Base-by-base conservation (phyloP, 2,888 invertebrate genomes). In the Clepsis dumicolana region DNA sequence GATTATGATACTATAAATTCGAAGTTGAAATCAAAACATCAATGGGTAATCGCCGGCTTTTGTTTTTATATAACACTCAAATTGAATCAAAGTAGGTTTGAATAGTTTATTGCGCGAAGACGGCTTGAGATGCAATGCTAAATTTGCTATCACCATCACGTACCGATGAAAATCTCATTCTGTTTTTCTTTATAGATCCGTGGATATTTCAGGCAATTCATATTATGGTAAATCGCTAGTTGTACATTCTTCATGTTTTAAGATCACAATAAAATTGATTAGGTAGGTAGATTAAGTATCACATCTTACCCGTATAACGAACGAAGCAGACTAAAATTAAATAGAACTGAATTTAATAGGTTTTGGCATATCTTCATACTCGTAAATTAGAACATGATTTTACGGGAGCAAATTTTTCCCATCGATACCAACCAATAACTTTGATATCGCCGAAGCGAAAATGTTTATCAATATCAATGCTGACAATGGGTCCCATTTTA, bases 1-100 rank as follows among this genome's bases (percentile, higher is more conserved):
- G n/a, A n/a, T 38, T 53, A 63, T 54, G 27, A 10, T 18, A 41
- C 41, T 27, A 61, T 63, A 53, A 63, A 63, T 41, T 3, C 18
- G 7, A 63, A 21, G 21, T 4, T 53, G 14, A 14, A 4, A 8
- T 25, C 25, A 38, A 25, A 53, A 38, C 62, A 38, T 29, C 25
- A 8, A 18, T 62, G 25, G 50, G 24, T 32, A 62, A 35, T 35
- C 14, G 24, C 7, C 4, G 27, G 25, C 59, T 25, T 24, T 59
- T 41, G 25, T 16, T 53, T 63, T 27, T 18, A 63, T 63, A 14
- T 25, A 24, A 27, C 35, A 25, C 62, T n/a, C 0, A 21, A 3
- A 12, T 21, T 48, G 1, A 10, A 35, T 10, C n/a, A n/a, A n/a
- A n/a, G n/a, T 35, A 29, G 35, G 8, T 21, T 48, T 2, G 12